phyloP scores from a whole-genome alignment of 1,140 invertebrate genomes.

The Pseudomyrmex pallidus region DNA sequence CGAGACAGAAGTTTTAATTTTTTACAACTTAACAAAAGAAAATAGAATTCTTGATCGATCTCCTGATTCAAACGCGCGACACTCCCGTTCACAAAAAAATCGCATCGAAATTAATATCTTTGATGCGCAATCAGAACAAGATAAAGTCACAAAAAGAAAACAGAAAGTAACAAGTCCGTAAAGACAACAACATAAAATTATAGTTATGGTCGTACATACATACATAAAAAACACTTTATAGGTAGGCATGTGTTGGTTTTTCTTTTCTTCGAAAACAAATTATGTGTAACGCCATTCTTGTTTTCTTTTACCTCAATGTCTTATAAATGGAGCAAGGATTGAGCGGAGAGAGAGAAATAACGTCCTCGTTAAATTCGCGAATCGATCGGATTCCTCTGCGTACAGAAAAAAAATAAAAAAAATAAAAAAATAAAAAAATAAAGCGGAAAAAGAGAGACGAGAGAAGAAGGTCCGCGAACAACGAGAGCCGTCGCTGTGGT shows the following conservation, averaged over 20 bases:
- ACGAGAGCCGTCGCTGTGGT: conserved; percentile 41
- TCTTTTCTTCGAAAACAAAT: neutral
- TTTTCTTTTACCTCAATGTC: conserved; percentile 1
- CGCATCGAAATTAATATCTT: too few relatives aligned
- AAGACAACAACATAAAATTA: too few relatives aligned
- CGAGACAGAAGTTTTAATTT: too few relatives aligned
- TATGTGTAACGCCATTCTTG: neutral
- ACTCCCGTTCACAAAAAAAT: neutral
- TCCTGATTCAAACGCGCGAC: conserved; percentile 21
- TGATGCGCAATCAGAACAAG: too few relatives aligned
- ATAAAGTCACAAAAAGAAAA: too few relatives aligned
- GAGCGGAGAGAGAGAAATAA: neutral
- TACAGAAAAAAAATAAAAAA: neutral
- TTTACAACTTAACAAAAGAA: too few relatives aligned
- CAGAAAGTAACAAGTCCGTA: too few relatives aligned
- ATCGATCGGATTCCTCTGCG: conserved; percentile 35
- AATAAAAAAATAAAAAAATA: neutral
- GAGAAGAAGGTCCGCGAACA: conserved; percentile 53
- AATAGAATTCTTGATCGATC: neutral
- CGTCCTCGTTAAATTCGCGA: conserved; percentile 34
- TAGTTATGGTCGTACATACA: too few relatives aligned
- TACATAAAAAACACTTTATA: too few relatives aligned
- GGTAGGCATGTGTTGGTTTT: neutral
- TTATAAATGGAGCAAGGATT: neutral
- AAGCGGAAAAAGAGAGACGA: conserved; percentile 60